These are phyloP conservation scores for Nansenia antarctica DNA, from an alignment of 2,113 vertebrate genomes.

Conservation along the genomic window DNA sequence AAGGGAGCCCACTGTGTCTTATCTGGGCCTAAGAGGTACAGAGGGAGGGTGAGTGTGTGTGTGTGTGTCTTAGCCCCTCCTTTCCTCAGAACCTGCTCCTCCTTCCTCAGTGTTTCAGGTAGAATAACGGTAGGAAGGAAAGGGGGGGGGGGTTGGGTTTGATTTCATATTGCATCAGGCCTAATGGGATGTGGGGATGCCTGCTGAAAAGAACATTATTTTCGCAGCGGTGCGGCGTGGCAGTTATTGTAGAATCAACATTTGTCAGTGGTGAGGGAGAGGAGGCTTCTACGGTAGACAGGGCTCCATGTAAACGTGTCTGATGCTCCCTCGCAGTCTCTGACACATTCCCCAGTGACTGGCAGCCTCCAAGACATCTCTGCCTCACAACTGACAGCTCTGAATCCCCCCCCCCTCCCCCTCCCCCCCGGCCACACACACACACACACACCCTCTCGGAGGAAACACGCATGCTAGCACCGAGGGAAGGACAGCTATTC, in stretches of 20 bases:
- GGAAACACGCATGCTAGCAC: constrained; percentile 41
- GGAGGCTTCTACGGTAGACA: constrained; percentile 34
- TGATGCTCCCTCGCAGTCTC: constrained; percentile 45
- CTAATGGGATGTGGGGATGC: constrained; percentile 63
- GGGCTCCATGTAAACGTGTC: constrained; percentile 51
- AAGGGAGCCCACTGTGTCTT: no score
- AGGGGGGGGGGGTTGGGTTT: constrained; percentile 53
- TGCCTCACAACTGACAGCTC: constrained; percentile 64
- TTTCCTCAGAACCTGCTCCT: not conserved
- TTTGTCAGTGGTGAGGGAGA: constrained; percentile 66
- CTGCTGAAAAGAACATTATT: constrained; percentile 70
- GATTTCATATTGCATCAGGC: constrained; percentile 52
- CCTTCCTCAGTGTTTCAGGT: constrained; percentile 44
- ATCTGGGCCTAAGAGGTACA: no score
- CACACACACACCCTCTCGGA: no score
- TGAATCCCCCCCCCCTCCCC: constrained; percentile 61
- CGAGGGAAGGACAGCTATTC: constrained; percentile 65
- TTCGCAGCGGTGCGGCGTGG: constrained; percentile 62
- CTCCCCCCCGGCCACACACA: constrained; percentile 31
- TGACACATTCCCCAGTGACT: constrained; percentile 45
- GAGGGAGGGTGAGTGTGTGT: not conserved
- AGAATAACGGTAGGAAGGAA: not conserved
- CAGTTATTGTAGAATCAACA: constrained; percentile 74
- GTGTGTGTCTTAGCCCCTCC: not conserved
- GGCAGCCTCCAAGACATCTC: constrained; percentile 61